Percentiles rank a stretch among this genome's conserved stretches.
phyloP scores from a whole-genome alignment of 2,797 vertebrate species.

The Malurus leucopterus region DNA sequence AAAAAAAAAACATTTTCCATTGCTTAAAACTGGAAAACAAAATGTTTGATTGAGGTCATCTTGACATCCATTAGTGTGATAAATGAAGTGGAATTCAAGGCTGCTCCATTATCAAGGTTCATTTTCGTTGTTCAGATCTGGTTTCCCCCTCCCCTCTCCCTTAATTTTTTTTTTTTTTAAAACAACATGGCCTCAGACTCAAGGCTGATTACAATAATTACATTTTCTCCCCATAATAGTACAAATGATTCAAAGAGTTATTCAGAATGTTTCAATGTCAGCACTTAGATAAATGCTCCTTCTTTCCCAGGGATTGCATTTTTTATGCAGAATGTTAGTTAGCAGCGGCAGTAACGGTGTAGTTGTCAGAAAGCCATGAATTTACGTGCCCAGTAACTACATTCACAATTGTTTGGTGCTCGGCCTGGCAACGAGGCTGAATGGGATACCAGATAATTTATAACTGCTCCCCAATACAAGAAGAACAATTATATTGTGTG shows the following conservation, averaged over 20 bases:
- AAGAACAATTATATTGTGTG: constrained; percentile 69
- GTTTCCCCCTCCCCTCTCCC: neutral
- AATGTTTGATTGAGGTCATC: constrained; percentile 88
- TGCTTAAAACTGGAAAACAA: constrained; percentile 76
- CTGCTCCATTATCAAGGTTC: constrained; percentile 75
- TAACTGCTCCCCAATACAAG: constrained; percentile 61
- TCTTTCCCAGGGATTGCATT: constrained; percentile 64
- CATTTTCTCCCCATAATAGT: constrained; percentile 74
- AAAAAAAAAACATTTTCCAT: constrained; percentile 49
- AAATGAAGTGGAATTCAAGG: constrained; percentile 81
- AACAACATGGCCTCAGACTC: constrained; percentile 67
- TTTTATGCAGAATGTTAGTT: constrained; percentile 69
- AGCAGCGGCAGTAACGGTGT: constrained; percentile 47
- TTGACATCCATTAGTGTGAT: constrained; percentile 81
- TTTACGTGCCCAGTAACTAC: constrained; percentile 60
- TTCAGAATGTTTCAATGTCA: constrained; percentile 71
- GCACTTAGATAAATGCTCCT: constrained; percentile 71
- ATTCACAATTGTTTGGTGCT: constrained; percentile 63
- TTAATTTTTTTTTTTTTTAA: neutral
- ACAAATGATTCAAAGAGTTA: constrained; percentile 71
- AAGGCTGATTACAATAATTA: constrained; percentile 77
- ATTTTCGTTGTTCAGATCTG: constrained; percentile 65
- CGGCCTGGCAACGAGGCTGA: constrained; percentile 45
- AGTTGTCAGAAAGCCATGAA: constrained; percentile 57
- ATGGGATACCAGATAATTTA: constrained; percentile 68